Conservation (phyloP, 1,140 invertebrate species). For the Cheumatopsyche charites region DNA sequence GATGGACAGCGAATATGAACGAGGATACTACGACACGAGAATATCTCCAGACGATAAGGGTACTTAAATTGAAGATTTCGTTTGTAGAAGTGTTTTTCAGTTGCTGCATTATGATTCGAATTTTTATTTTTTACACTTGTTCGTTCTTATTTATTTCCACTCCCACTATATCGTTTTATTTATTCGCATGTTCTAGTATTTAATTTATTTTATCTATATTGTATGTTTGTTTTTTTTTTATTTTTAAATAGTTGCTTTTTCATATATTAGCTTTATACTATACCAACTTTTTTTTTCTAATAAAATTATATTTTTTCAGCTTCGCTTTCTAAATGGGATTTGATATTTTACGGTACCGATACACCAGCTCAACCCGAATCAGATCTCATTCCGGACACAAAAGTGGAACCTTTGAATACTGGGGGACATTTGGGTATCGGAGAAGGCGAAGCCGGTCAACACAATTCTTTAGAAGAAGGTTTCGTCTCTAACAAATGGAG, state of each 20-base stretch:
- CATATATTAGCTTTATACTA: not conserved
- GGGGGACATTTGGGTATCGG: constrained; percentile 16
- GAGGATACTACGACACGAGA: constrained; percentile 41
- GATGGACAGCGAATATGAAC: constrained; percentile 43
- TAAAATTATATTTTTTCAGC: constrained; percentile 49
- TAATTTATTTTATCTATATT: not conserved
- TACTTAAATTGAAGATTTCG: constrained; percentile 36
- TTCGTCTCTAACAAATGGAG: constrained; percentile 53
- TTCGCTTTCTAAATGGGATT: constrained; percentile 69
- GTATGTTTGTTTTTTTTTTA: constrained; percentile 2
- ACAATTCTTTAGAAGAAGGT: constrained; percentile 45
- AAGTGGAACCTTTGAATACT: not conserved
- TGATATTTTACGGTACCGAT: constrained; percentile 80
- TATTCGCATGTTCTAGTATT: not conserved
- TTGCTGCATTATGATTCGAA: constrained; percentile 22
- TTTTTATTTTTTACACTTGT: constrained; percentile 22
- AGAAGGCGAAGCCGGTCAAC: constrained; percentile 41
- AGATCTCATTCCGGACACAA: constrained; percentile 20
- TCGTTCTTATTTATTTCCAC: constrained; percentile 18
- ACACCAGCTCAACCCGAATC: constrained; percentile 62
- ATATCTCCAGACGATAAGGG: constrained; percentile 44
- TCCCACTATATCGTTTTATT: not conserved
- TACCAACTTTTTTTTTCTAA: not conserved
- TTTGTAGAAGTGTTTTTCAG: constrained; percentile 21
- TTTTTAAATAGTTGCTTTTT: constrained; percentile 14